Conservation (phyloP, 2,888 invertebrate species). For the Pristionchus mayeri region DNA sequence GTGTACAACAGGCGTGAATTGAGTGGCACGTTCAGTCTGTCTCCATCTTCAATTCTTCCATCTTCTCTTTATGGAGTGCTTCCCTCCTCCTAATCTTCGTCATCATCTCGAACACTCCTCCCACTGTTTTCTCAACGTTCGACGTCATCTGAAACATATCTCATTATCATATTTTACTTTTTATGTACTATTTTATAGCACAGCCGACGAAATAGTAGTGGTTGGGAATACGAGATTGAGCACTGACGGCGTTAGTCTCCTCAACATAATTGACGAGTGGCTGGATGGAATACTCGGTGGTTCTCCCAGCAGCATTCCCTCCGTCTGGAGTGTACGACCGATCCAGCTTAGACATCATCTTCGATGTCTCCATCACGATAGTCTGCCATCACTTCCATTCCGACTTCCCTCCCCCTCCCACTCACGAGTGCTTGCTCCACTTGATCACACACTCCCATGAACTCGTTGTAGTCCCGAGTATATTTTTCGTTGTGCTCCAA, state of each 20-base stretch:
- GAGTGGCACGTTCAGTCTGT: not conserved
- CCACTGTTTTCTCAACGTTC: conserved; percentile 7
- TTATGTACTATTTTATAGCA: no score
- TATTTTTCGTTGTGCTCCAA: conserved; percentile 19
- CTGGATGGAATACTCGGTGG: not conserved
- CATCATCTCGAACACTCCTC: conserved; percentile 43
- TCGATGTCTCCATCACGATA: conserved; percentile 31
- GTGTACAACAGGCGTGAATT: not conserved
- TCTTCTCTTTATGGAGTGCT: conserved; percentile 13
- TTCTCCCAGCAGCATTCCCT: not conserved
- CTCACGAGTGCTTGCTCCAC: conserved; percentile 30
- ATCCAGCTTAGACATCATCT: conserved; percentile 28
- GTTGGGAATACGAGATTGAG: not conserved
- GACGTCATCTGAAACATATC: conserved; percentile 3
- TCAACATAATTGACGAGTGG: conserved; percentile 6
- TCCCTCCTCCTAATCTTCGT: conserved; percentile 39
- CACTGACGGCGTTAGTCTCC: not conserved
- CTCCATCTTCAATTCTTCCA: conserved; percentile 31
- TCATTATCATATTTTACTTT: no score
- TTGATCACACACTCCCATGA: conserved; percentile 47
- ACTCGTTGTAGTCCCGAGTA: conserved; percentile 22
- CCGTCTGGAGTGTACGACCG: not conserved
- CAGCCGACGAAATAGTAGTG: not conserved
- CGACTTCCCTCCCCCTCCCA: no score
- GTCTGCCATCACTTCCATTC: not conserved